Base-by-base conservation (phyloP, 2,797 vertebrate species). In the Acestrorhynchus altus region DNA sequence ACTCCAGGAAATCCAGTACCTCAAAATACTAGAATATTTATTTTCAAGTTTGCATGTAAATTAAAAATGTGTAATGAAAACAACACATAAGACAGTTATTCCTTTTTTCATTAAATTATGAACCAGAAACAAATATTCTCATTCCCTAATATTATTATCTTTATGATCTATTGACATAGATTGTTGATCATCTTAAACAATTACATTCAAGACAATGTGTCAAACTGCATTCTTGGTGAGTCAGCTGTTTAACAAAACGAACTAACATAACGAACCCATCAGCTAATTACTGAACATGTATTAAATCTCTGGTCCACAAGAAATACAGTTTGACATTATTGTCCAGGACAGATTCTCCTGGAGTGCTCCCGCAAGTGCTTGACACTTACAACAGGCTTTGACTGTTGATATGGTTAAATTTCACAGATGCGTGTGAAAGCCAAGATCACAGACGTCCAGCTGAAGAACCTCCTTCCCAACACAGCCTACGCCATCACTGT, bases 401-500 rank as follows among this genome's bases (percentile, higher is more conserved):
- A 81, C 76, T 78, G 75, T 72, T 77, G 56, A 72, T 81, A 73
- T 86, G 82, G 77, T 85, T 85, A 78, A 81, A 74, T 4, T 85
- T 83, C 67, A 81, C 84, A 85, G 84, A 85, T 81, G 66, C 81
- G 74, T 77, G 71, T 83, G 71, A 81, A 83, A 85, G 66, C 70
- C 78, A 72, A 52, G 66, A 26, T 77, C 63, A 96, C 93, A 1
- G 94, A 97, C 0, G 90, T 95, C 79, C 94, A 94, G 88, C 94
- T 99, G 91, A 90, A 90, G 64, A 94, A 92, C 76, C 91, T 99
- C 81, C 83, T 92, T 59, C 97, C 98, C 78, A 94, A 97, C 88
- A 99, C 98, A 0, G 95, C 96, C 63, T 99, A 99, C 78, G 88
- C 90, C 0, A 82, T 99, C 75, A 95, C 94, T 7, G 86, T 98